Base-by-base conservation (phyloP, 1,140 invertebrate species). In the Drosophila kikkawai region DNA sequence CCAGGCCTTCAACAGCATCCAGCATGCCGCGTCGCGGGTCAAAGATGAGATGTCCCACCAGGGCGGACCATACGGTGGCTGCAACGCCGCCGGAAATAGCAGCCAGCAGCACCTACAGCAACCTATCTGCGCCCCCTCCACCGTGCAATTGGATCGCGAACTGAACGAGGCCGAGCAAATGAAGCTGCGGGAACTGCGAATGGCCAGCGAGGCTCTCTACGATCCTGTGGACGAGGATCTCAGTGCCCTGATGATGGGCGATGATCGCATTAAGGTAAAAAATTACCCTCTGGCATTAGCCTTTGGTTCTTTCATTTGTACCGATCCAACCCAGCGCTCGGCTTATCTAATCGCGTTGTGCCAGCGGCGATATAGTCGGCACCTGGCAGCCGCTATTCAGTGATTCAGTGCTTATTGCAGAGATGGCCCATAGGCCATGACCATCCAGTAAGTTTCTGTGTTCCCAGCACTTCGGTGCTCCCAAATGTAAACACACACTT, bases 181-280 rank as follows among this genome's bases (percentile, higher is more conserved):
- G 12, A 97, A 98, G 92, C 91, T 98, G 42, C 96, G 96, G 75
- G 97, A 98, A 92, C 93, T 98, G 17, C 96, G 97, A 48, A 94
- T 97, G 3, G 97, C 97, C 1, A 97, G 97, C 91, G 96, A 97
- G 93, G 96, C 96, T 4, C 93, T 98, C 12, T 94, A 96, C 75
- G 96, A 96, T 50, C 97, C 97, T 22, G 93, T 98, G 1, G 96
- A 97, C 74, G 96, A 97, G 65, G 96, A 97, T 91, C 93, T 96
- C 17, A 95, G 95, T n/a, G 95, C 94, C 91, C 93, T 96, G 19
- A 93, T 95, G 95, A 92, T 88, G 95, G 95, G 55, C 94, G 95
- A 82, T 93, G 94, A 91, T 92, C 80, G 93, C 87, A 95, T 95
- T 74, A 95, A 95, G 92, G 95, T 95, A 82, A 73, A 22, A 56